These are phyloP conservation scores for Fragum fragum DNA, from an alignment of 2,888 invertebrate genomes.

Conservation along the genomic window DNA sequence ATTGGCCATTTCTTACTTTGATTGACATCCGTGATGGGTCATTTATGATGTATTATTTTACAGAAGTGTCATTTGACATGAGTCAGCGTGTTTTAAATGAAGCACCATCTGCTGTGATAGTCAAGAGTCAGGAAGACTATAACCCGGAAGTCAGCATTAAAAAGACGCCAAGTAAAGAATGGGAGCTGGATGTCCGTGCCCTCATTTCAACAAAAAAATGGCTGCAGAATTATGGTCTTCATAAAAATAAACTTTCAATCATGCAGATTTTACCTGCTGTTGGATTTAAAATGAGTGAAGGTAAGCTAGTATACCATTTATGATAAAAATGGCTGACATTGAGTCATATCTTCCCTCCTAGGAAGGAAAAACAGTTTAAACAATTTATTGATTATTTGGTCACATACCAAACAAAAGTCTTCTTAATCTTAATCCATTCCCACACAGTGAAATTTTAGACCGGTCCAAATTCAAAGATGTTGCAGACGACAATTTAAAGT, in stretches of 20 bases:
- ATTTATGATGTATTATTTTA: too few relatives aligned
- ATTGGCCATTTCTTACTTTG: too few relatives aligned
- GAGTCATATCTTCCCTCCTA: too few relatives aligned
- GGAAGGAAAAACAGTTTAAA: too few relatives aligned
- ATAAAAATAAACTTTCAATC: slow-evolving; percentile 82
- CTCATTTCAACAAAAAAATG: slow-evolving; percentile 83
- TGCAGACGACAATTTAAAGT: too few relatives aligned
- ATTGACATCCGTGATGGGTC: too few relatives aligned
- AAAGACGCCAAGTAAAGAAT: slow-evolving; percentile 76
- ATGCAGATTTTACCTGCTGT: slow-evolving; percentile 82
- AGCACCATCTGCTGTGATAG: slow-evolving; percentile 51
- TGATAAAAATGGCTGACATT: too few relatives aligned
- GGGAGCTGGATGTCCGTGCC: slow-evolving; percentile 84
- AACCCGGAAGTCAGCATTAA: slow-evolving; percentile 74
- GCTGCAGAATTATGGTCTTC: slow-evolving; percentile 85
- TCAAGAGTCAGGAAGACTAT: slow-evolving; percentile 67
- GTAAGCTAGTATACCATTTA: slow-evolving; percentile 68
- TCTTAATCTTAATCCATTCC: too few relatives aligned
- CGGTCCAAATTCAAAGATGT: too few relatives aligned
- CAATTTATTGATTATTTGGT: too few relatives aligned
- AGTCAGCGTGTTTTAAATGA: slow-evolving; percentile 59
- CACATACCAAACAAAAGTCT: too few relatives aligned
- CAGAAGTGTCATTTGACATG: slow-evolving; percentile 81
- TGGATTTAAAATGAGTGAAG: slow-evolving; percentile 85
- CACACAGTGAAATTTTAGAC: too few relatives aligned